Evolutionary conservation across 2,888 invertebrate species (phyloP), one percentile per base, ranked within the genome.

Genomic region (Alloscopus bannaensis): DNA sequence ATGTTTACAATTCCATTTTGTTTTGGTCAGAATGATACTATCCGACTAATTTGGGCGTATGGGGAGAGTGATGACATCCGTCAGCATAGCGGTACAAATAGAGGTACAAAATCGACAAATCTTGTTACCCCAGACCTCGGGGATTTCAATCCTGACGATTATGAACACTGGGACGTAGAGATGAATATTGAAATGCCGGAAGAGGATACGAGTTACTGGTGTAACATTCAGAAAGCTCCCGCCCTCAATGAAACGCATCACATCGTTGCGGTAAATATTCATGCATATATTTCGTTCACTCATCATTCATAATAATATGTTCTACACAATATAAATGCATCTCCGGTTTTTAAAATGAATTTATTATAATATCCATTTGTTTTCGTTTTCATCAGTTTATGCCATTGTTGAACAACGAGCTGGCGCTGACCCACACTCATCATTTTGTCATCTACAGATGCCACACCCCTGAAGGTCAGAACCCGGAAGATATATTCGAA

Each of bases 221-320:
- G 95, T 88, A 95, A 95, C 88, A 93, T 95, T 77, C 93, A 95
- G 89, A 93, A 93, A 88, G 92, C 93, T 0, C 93, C 93, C 88
- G 92, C 93, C 0, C 87, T 94, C 0, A n/a, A 36, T 20, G 89
- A 90, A 0, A 89, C 89, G 18, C 94, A 95, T 87, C 95, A 95
- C 86, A 93, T 95, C 86, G 91, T 94, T 31, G 95, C 95, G 84
- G 90, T 90, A 87, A 88, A 88, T 87, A 55, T 22, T 50, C 20
- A 50, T n/a, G n/a, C n/a, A 50, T 11, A n/a, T 50, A 55, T 55
- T 55, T 20, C 24, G 24, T 22, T 55, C 6, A 11, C 8, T 18
- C 50, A 47, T 4, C 16, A 6, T 47, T 47, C n/a, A 47, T 47
- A 4, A 4, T 18, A 47, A 16, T 47, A 18, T 47, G 13, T 18